Conservation (phyloP, 2,888 invertebrate genomes). For the Halocaridina rubra region DNA sequence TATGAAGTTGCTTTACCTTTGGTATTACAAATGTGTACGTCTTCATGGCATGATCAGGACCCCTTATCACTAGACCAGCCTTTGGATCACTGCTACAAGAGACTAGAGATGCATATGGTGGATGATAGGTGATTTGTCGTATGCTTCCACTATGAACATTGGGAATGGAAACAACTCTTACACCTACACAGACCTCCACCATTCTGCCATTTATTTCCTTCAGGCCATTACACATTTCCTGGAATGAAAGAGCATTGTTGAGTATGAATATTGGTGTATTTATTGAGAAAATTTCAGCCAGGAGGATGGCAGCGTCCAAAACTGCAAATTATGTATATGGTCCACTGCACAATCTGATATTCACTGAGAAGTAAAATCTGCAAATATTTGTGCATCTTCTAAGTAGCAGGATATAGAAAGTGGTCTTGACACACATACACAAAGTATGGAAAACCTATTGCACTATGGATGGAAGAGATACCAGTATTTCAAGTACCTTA, state of each 20-base stretch:
- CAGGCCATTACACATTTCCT: constrained; percentile 25
- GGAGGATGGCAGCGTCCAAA: no score
- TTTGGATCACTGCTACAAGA: constrained; percentile 48
- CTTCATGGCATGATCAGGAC: constrained; percentile 36
- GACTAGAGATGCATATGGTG: constrained; percentile 25
- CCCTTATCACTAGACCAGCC: constrained; percentile 33
- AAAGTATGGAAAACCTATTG: no score
- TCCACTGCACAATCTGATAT: no score
- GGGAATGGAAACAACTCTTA: not conserved
- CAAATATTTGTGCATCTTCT: no score
- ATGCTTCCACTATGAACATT: constrained; percentile 18
- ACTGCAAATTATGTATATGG: no score
- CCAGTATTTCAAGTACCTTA: not conserved
- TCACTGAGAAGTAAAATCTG: no score
- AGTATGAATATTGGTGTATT: no score
- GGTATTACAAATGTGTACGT: constrained; percentile 46
- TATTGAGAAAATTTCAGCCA: no score
- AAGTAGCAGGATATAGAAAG: no score
- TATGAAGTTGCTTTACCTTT: constrained; percentile 9
- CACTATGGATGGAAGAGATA: not conserved
- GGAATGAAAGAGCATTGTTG: no score
- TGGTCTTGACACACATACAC: no score
- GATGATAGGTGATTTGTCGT: constrained; percentile 25
- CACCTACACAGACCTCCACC: constrained; percentile 16
- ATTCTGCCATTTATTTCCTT: constrained; percentile 18